Evolutionary conservation across 2,113 vertebrate species (phyloP).

Genomic region (Scophthalmus maximus): DNA sequence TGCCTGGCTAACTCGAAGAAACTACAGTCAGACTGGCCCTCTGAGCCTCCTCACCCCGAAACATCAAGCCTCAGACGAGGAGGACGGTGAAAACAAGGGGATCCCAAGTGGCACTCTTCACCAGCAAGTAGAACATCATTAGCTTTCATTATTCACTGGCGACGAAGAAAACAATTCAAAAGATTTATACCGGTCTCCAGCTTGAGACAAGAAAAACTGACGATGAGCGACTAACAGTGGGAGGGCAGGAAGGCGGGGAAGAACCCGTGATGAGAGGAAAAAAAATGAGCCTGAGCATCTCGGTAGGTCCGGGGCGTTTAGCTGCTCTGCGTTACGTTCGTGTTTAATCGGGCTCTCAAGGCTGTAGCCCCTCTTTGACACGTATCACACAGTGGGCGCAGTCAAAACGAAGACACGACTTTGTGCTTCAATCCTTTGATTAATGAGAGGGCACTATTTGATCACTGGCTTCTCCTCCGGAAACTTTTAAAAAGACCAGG

Average conservation of each 20-base stretch:
- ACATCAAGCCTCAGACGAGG: too few species aligned
- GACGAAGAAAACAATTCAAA: neutral
- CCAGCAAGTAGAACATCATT: neutral
- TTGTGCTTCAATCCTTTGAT: slow-evolving; percentile 18
- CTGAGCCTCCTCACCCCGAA: too few species aligned
- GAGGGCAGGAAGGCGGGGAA: neutral
- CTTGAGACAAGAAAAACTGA: neutral
- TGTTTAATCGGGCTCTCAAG: slow-evolving; percentile 40
- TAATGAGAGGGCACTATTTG: slow-evolving; percentile 25
- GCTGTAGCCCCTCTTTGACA: slow-evolving; percentile 34
- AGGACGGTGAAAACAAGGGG: neutral
- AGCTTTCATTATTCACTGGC: neutral
- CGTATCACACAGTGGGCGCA: slow-evolving; percentile 1
- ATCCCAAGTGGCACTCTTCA: neutral
- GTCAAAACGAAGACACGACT: slow-evolving; percentile 11
- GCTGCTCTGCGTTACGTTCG: slow-evolving; percentile 26
- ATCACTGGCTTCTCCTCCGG: slow-evolving; percentile 8
- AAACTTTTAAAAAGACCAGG: neutral
- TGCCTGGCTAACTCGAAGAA: neutral
- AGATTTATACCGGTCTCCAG: neutral
- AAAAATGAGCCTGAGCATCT: slow-evolving; percentile 1
- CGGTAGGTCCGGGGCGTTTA: neutral
- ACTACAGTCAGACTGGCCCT: neutral
- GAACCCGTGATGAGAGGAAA: too few species aligned
- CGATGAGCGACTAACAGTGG: neutral